Conservation (phyloP, 2,113 vertebrate genomes). For the Genyomyrus donnyi region DNA sequence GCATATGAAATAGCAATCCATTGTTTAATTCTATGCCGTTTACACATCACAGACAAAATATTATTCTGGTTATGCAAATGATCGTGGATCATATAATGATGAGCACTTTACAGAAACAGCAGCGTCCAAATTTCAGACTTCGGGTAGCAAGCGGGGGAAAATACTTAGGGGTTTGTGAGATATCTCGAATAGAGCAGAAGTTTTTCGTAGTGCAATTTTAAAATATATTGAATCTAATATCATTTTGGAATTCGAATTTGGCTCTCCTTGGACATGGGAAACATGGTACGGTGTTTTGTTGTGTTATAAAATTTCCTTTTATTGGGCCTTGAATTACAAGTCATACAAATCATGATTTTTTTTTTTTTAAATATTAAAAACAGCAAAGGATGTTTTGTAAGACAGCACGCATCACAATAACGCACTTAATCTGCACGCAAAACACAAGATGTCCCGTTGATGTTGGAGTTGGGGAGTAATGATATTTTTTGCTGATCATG, state of each 20-base stretch:
- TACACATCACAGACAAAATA: not conserved
- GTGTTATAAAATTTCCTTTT: not conserved
- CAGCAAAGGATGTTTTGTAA: not conserved
- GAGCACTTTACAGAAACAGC: not conserved
- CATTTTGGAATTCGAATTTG: not conserved
- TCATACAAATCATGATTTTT: not conserved
- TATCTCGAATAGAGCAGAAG: not conserved
- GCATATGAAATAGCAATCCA: not conserved
- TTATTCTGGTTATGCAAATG: conserved; percentile 1
- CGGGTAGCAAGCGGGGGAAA: not conserved
- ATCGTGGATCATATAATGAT: not conserved
- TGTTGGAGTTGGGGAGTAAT: not conserved
- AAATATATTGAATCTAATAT: not conserved
- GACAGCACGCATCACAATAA: not conserved
- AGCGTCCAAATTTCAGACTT: not conserved
- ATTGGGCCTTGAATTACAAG: not conserved
- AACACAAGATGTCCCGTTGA: not conserved
- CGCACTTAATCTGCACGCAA: not conserved
- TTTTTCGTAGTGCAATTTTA: not conserved
- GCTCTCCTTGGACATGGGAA: not conserved
- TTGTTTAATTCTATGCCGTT: not conserved
- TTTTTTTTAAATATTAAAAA: not conserved
- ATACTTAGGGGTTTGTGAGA: not conserved
- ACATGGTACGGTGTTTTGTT: not conserved
- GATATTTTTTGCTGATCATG: not conserved